Evolutionary conservation across 2,888 invertebrate genomes (phyloP).

Genomic region (Lypha dubia): DNA sequence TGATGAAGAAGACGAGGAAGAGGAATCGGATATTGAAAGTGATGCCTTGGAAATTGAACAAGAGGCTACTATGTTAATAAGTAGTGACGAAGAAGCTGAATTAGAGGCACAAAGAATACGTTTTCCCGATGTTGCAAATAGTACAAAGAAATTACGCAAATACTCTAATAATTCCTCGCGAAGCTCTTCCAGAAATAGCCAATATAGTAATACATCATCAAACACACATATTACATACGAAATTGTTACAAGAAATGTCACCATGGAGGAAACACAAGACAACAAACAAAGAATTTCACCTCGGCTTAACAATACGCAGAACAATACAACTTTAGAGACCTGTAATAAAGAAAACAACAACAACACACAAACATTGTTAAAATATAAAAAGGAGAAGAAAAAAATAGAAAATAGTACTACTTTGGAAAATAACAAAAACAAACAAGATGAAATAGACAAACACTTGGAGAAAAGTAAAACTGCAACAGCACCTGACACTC

Average conservation of each 20-base stretch:
- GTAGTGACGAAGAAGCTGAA: slow-evolving; percentile 81
- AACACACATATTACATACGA: slow-evolving; percentile 13
- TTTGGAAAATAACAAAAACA: slow-evolving; percentile 32
- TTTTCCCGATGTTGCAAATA: slow-evolving; percentile 76
- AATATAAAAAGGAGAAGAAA: slow-evolving; percentile 29
- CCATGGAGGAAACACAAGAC: slow-evolving; percentile 23
- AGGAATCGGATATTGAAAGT: slow-evolving; percentile 73
- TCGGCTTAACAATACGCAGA: slow-evolving; percentile 29
- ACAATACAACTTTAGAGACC: slow-evolving; percentile 19
- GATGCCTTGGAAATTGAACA: slow-evolving; percentile 74
- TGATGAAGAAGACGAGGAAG: slow-evolving; percentile 75
- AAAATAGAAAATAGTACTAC: slow-evolving; percentile 28
- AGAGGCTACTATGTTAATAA: slow-evolving; percentile 77
- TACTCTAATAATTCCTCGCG: slow-evolving; percentile 68
- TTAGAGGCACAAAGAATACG: slow-evolving; percentile 80
- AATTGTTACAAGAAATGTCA: slow-evolving; percentile 2
- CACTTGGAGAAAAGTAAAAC: slow-evolving; percentile 12
- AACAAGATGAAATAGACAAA: slow-evolving; percentile 22
- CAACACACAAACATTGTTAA: slow-evolving; percentile 4
- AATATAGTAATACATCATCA: slow-evolving; percentile 41
- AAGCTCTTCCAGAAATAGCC: slow-evolving; percentile 63
- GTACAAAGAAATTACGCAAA: slow-evolving; percentile 60
- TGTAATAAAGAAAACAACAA: slow-evolving; percentile 33
- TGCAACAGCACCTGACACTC: background rate
- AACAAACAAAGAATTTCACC: slow-evolving; percentile 55